Base-by-base conservation (phyloP, 2,888 invertebrate genomes). In the Spodoptera picta region DNA sequence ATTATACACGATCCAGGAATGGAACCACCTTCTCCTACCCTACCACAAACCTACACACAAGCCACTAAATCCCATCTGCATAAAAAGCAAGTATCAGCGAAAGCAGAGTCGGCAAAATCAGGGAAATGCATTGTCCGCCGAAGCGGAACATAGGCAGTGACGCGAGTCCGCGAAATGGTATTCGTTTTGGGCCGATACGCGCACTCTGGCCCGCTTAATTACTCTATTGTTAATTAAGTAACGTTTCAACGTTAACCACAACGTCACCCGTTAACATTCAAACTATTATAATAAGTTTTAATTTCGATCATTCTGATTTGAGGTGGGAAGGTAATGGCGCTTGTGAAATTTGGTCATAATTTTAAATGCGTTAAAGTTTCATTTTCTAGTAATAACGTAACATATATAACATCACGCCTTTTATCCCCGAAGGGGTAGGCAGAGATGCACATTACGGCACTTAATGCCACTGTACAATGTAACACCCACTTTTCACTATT, bases 141-240 rank as follows among this genome's bases (percentile, higher is more conserved):
- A 83, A 84, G 88, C 89, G 87, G 84, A 90, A 88, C 90, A 87
- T 75, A 69, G 52, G 82, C 81, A 75, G 77, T 80, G 73, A 73
- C 72, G 73, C 75, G 77, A 77, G 71, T 77, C 84, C 86, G 84
- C 87, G 85, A 84, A 89, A 89, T 88, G 84, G 84, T 88, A 90
- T 90, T 90, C 90, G 89, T 92, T 91, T 92, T 88, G 88, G 85
- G 75, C 81, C 85, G 83, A 85, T 84, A 87, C 88, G 88, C 90
- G 87, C 83, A 84, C 84, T 81, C 85, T 84, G 83, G 86, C 83
- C 85, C 90, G 90, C 90, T 93, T 94, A 94, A 94, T 94, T 94
- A 92, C 91, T 91, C 93, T 92, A 94, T 94, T 94, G 94, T 94
- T 94, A 93, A 93, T 94, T 94, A 92, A 90, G 90, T 90, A 90